Base-by-base conservation (phyloP, 2,888 invertebrate species). In the Epistrophe eligans region DNA sequence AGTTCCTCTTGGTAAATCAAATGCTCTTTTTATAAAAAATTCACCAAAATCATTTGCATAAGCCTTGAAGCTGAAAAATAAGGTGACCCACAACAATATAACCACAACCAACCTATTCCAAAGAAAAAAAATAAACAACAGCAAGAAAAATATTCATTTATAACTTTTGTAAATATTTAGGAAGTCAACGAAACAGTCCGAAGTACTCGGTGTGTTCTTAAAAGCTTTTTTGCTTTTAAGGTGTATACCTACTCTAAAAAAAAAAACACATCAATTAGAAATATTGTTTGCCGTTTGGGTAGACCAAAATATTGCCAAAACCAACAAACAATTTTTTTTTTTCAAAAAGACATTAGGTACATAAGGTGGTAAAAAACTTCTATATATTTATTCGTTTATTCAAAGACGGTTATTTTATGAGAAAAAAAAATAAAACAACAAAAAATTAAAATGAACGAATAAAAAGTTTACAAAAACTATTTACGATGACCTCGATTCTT, bases 261-360 rank as follows among this genome's bases (percentile, higher is more conserved):
- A n/a, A n/a, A n/a, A 9, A 60, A 52, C 67, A 62, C 77, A 79
- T 82, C 82, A 85, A 85, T 85, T 82, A 82, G 74, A 85, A 82
- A 77, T 77, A 85, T 85, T 85, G 70, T 82, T 77, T 74, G 73
- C 52, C 64, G 35, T 55, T 73, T 67, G 48, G n/a, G 35, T 57
- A 40, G 40, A 58, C 67, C 60, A 35, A 81, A 81, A 73, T 72
- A 28, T 73, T 62, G 6, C 10, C 24, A 52, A 67, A 45, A 84
- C 40, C 60, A 72, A 67, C 66, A 58, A 35, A 64, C 76, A 80
- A 84, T 35, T 35, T 35, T 6, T 32, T 77, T 71, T 77, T 40
- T 7, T n/a, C 8, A 38, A 50, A 73, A 71, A 76, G 43, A 58
- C 45, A 50, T 71, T 58, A 71, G 11, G 50, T 64, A 57, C 38